Conservation (phyloP, 2,113 vertebrate genomes). For the Lepus timidus region DNA sequence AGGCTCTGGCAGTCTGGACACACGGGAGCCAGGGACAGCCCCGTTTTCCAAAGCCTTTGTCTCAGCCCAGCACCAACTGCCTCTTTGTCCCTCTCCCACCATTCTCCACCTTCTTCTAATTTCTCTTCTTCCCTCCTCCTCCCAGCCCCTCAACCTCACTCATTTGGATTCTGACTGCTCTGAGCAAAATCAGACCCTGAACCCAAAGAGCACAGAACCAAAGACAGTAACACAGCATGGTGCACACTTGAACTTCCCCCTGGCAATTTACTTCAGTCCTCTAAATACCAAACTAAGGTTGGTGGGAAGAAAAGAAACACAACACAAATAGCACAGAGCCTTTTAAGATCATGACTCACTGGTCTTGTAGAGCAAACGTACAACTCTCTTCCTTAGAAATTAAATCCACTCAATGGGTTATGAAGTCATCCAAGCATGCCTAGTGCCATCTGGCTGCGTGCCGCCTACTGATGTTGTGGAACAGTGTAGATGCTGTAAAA, state of each 20-base stretch:
- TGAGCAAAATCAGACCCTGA: not conserved
- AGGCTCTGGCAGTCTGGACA: not conserved
- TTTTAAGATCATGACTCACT: not conserved
- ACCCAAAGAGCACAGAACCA: not conserved
- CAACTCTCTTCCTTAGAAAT: constrained; percentile 15
- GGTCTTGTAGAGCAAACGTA: not conserved
- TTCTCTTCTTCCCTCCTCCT: not conserved
- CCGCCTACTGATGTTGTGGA: constrained; percentile 33
- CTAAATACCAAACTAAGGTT: not conserved
- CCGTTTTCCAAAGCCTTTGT: not conserved
- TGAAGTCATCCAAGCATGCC: not conserved
- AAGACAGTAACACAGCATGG: not conserved
- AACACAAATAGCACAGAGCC: not conserved
- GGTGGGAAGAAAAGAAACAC: not conserved
- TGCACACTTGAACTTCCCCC: not conserved
- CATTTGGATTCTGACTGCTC: not conserved
- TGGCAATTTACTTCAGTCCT: not conserved
- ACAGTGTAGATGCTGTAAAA: not conserved
- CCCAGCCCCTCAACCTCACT: not conserved
- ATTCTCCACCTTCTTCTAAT: not conserved
- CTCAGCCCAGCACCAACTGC: not conserved
- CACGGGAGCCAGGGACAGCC: too few relatives aligned
- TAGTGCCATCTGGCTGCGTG: not conserved
- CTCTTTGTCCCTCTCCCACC: fast-evolving
- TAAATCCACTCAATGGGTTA: not conserved